Percentiles rank a stretch among this genome's conserved stretches.
Conservation (phyloP, 2,888 invertebrate genomes). For the Drosophila putrida region DNA sequence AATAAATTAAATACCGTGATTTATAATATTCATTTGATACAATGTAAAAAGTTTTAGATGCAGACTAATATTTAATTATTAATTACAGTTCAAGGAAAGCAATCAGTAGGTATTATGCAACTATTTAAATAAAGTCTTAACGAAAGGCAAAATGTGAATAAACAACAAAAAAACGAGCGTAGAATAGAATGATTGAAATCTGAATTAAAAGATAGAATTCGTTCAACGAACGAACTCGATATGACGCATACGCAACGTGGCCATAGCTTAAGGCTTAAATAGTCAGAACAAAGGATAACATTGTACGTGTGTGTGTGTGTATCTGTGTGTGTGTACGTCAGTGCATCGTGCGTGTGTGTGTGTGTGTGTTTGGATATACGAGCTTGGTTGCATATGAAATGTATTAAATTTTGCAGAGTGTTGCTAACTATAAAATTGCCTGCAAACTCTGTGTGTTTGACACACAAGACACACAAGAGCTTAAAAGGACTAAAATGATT, state of each 20-base stretch:
- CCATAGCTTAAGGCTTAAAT: conserved; percentile 19
- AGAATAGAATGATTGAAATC: conserved; percentile 4
- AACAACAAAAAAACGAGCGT: not conserved
- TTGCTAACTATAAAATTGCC: conserved; percentile 33
- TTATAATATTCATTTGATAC: too few species aligned
- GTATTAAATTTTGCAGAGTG: conserved; percentile 22
- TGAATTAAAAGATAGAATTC: conserved; percentile 17
- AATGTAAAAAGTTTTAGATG: too few species aligned
- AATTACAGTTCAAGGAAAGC: not conserved
- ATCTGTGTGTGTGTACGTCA: conserved; percentile 6
- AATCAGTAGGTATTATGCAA: not conserved
- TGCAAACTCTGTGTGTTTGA: conserved; percentile 24
- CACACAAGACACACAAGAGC: conserved; percentile 1
- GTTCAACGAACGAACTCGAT: conserved; percentile 7
- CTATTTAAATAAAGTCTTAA: not conserved
- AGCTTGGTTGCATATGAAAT: conserved; percentile 24
- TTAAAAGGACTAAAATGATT: conserved; percentile 31
- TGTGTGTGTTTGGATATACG: conserved; percentile 3
- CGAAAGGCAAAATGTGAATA: not conserved
- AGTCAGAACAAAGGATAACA: conserved; percentile 12
- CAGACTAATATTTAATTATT: too few species aligned
- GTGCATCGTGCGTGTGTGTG: conserved; percentile 7
- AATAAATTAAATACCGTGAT: too few species aligned
- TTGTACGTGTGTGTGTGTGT: not conserved
- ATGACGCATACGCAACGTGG: conserved; percentile 29